phyloP scores from a whole-genome alignment of 1,140 invertebrate species.

The Eumaeus atala region DNA sequence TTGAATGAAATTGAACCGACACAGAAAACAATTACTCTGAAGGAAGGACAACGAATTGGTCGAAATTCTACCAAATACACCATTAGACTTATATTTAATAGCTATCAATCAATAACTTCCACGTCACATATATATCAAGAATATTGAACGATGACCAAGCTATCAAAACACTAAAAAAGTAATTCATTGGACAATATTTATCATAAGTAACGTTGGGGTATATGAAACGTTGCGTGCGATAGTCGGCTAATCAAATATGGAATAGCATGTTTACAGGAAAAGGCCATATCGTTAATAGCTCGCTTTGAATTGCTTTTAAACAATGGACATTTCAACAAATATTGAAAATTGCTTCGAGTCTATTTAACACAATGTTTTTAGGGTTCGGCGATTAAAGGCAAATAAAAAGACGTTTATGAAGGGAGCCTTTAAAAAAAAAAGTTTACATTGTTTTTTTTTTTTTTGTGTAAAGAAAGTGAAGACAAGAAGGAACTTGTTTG shows the following conservation, averaged over 20 bases:
- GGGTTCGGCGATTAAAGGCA: not conserved
- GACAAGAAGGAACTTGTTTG: too few species aligned
- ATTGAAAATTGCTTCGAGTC: conserved; percentile 4
- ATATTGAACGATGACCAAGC: conserved; percentile 1
- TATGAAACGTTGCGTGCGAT: conserved; percentile 1
- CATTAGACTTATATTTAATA: too few species aligned
- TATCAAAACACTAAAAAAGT: conserved; percentile 5
- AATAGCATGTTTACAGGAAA: conserved; percentile 8
- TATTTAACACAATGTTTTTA: not conserved
- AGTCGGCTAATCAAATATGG: conserved; percentile 9
- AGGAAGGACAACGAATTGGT: too few species aligned
- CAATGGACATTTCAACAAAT: conserved; percentile 9
- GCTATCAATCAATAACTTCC: too few species aligned
- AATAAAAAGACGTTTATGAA: too few species aligned
- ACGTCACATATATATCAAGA: not conserved
- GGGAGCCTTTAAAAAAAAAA: too few species aligned
- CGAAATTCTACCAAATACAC: too few species aligned
- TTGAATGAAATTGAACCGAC: too few species aligned
- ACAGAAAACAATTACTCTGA: too few species aligned
- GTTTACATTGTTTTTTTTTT: conserved; percentile 3
- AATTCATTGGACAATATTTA: conserved; percentile 5
- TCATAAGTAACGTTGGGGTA: conserved; percentile 1
- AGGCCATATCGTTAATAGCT: conserved; percentile 5
- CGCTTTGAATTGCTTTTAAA: conserved; percentile 9
- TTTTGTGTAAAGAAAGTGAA: not conserved